These are phyloP conservation scores for Habropoda laboriosa DNA, from an alignment of 1,140 invertebrate genomes.

Conservation along the genomic window DNA sequence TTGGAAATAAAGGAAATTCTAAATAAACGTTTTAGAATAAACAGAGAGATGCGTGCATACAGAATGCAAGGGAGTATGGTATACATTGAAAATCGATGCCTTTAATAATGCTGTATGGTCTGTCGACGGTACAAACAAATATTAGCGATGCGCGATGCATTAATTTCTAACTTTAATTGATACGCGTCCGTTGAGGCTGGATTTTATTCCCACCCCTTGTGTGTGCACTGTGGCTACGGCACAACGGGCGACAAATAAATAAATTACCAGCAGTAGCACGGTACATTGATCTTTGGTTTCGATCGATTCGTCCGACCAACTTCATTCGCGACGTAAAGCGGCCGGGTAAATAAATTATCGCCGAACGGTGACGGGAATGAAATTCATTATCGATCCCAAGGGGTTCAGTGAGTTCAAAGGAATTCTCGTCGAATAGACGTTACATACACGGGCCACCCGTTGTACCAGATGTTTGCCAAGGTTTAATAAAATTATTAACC, in stretches of 20 bases:
- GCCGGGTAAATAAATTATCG: slow-evolving; percentile 41
- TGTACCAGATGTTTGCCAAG: neutral
- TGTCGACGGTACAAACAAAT: neutral
- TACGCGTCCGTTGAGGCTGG: neutral
- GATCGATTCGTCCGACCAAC: slow-evolving; percentile 28
- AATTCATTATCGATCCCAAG: slow-evolving; percentile 36
- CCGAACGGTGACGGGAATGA: slow-evolving; percentile 20
- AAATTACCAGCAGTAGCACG: slow-evolving; percentile 13
- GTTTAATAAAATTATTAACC: no score
- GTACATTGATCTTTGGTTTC: slow-evolving; percentile 32
- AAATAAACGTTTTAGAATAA: no score
- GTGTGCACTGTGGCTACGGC: no score
- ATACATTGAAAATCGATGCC: no score
- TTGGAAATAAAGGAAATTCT: no score
- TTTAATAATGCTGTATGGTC: no score
- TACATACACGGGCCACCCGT: neutral
- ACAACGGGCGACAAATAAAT: slow-evolving; percentile 19
- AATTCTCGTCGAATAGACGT: slow-evolving; percentile 6
- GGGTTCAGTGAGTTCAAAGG: neutral
- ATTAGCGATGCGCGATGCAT: slow-evolving; percentile 12
- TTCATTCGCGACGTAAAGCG: slow-evolving; percentile 4
- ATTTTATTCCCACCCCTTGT: neutral
- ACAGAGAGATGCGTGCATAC: no score
- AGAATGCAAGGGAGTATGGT: no score
- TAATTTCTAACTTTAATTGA: slow-evolving; percentile 23